Evolutionary conservation across 2,888 invertebrate genomes (phyloP), one percentile per base, ranked within the genome.

Genomic region (Azorinus chamasolen): DNA sequence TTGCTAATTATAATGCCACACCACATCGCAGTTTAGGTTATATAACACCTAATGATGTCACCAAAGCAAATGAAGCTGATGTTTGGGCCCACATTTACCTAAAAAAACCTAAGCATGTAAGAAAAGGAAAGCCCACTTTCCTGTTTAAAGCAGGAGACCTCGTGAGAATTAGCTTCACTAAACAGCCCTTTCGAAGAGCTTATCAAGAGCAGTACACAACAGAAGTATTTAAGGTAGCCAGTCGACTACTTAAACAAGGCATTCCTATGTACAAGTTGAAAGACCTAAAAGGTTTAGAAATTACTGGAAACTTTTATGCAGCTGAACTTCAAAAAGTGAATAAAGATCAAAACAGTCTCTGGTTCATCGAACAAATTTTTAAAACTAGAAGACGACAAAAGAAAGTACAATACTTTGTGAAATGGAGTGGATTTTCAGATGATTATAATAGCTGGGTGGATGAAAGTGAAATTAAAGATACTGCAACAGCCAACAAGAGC

Each of bases 21-120:
- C 75, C 63, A 18, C 69, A 74, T 39, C 27, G 74, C 4, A 59
- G 69, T 48, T 27, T 63, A 5, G 43, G 24, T 5, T 10, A 57
- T 32, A 18, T 69, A 53, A 22, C 68, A 18, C 71, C 62, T n/a
- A 65, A 65, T 22, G 50, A 65, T 25, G 55, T 59, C 4, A 61
- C 50, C 22, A 54, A 54, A 18, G n/a, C 48, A 24, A 69, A 75
- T 27, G 63, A 75, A 55, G 74, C 74, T 14, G 63, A 74, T 51
- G 46, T 62, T 1, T 74, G 74, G 74, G 74, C 74, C 10, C 18
- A 58, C 14, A 57, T 64, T 43, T 64, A 66, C 50, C 50, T 64
- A 27, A 64, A 59, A 37, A 58, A 53, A 46, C 32, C 24, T 18
- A 25, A 22, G 14, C 5, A 10, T 6, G 10, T 6, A 32, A 50